Evolutionary conservation across 2,888 invertebrate species (phyloP).

Genomic region (Melikaiella ostensackeni): DNA sequence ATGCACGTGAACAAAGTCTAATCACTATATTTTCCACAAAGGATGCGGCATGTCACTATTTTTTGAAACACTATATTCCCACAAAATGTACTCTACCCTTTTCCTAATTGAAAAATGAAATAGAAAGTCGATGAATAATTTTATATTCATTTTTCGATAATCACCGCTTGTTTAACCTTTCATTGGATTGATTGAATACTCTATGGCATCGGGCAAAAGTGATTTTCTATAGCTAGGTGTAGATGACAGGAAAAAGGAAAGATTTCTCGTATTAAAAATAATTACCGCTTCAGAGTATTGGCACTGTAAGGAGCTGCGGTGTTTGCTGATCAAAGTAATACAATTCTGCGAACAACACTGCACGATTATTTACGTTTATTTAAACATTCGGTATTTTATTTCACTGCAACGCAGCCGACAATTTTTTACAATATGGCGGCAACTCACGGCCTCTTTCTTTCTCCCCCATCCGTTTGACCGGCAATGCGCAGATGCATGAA

Average conservation of each 20-base stretch:
- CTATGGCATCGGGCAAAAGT: not conserved
- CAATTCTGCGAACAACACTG: not conserved
- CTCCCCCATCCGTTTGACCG: not conserved
- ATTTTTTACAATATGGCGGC: constrained; percentile 31
- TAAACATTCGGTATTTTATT: constrained; percentile 27
- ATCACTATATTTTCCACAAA: not conserved
- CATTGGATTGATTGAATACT: not conserved
- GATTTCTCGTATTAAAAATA: not conserved
- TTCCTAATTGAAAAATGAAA: not conserved
- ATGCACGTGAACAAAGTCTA: not conserved
- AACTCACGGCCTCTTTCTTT: not conserved
- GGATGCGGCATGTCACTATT: not conserved
- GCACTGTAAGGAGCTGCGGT: not conserved
- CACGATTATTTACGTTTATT: constrained; percentile 16
- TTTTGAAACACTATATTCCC: not conserved
- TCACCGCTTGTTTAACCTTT: not conserved
- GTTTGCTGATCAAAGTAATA: not conserved
- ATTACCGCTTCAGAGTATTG: constrained; percentile 7
- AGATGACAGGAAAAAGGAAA: not conserved
- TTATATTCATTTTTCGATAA: not conserved
- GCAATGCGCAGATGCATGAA: not conserved
- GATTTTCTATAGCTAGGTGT: not conserved
- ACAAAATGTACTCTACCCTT: too few species aligned
- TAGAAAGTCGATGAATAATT: not conserved
- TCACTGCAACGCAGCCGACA: not conserved